phyloP scores from a whole-genome alignment of 2,888 invertebrate genomes.

The Lasioglossum morio region DNA sequence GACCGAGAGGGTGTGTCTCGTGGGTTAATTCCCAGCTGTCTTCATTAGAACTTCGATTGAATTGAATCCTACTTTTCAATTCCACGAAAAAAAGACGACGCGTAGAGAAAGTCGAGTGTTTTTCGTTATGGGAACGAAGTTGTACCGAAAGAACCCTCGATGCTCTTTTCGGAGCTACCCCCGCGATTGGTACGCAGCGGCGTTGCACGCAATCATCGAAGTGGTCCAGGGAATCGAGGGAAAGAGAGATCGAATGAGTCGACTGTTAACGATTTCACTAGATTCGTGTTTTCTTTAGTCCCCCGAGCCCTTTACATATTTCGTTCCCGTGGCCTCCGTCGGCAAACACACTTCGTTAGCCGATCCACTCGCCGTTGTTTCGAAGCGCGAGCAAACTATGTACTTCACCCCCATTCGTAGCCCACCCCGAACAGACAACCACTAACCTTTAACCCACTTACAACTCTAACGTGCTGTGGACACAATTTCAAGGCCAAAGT shows the following conservation, averaged over 20 bases:
- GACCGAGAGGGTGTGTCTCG: not conserved
- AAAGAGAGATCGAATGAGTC: constrained; percentile 51
- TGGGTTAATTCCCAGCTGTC: not conserved
- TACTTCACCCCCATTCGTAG: constrained; percentile 62
- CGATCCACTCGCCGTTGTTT: constrained; percentile 69
- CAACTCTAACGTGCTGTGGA: constrained; percentile 62
- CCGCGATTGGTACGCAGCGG: constrained; percentile 29
- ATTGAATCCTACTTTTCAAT: not conserved
- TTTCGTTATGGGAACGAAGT: not conserved
- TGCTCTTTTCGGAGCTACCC: constrained; percentile 12
- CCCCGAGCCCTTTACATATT: constrained; percentile 43
- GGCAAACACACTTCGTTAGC: constrained; percentile 70
- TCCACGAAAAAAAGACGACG: not conserved
- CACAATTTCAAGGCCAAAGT: constrained; percentile 67
- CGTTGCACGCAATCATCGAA: constrained; percentile 32
- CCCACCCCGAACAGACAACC: constrained; percentile 52
- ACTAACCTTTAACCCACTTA: constrained; percentile 74
- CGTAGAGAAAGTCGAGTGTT: not conserved
- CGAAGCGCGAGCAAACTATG: constrained; percentile 71
- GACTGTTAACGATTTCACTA: constrained; percentile 74
- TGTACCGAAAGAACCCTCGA: not conserved
- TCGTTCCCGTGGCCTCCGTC: constrained; percentile 46
- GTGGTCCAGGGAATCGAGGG: constrained; percentile 31
- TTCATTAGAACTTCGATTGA: not conserved
- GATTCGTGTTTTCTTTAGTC: constrained; percentile 72